Percentiles rank a stretch among this genome's conserved stretches.
These are phyloP conservation scores for Calcarius lapponicus DNA, from an alignment of 2,797 vertebrate species.

Conservation along the genomic window DNA sequence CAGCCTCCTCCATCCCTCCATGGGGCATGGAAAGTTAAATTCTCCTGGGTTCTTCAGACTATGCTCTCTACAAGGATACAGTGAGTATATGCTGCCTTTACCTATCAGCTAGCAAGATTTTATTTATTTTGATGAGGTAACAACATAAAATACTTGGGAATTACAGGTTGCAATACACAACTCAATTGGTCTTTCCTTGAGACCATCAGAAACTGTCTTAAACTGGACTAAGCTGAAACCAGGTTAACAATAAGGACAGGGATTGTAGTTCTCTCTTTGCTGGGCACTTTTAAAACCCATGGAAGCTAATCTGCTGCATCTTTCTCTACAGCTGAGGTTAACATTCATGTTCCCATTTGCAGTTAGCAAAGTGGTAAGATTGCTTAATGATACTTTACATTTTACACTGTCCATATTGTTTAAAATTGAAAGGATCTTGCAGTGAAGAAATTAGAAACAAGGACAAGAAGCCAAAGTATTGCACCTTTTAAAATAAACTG, in stretches of 20 bases:
- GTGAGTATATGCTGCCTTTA: neutral
- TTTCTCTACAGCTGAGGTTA: neutral
- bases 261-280: neutral
- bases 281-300: neutral
- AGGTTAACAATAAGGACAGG: neutral
- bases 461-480: neutral
- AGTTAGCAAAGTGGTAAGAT: neutral
- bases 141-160: neutral
- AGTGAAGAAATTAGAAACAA: neutral
- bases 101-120: neutral
- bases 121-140: neutral
- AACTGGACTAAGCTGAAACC: neutral
- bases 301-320: neutral
- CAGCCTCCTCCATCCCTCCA: neutral
- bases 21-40: rapidly evolving
- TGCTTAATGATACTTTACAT: neutral
- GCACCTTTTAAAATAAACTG: neutral
- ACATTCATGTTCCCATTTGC: neutral
- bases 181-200: neutral
- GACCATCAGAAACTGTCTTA: neutral
- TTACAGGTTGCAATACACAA: neutral
- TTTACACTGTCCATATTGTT: neutral
- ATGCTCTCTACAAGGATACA: rapidly evolving
- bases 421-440: neutral
- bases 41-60: neutral